Conservation (phyloP, 2,113 vertebrate genomes). For the Arizona elegans region DNA sequence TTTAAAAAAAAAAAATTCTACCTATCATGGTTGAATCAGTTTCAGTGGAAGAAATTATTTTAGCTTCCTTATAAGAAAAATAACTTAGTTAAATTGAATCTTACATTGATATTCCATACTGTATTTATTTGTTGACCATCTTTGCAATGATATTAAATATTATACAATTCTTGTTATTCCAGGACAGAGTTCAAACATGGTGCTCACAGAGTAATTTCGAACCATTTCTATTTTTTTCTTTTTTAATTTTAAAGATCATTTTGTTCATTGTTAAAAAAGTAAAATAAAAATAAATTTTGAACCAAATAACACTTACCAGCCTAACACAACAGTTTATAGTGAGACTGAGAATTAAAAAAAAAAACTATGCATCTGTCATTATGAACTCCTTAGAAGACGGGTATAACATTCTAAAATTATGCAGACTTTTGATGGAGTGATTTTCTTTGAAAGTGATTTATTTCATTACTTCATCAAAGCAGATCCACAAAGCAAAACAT, state of each 20-base stretch:
- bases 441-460: background rate
- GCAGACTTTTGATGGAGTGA: background rate
- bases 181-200: background rate
- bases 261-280: background rate
- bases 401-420: background rate
- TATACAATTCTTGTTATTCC: background rate
- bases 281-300: background rate
- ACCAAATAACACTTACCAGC: background rate
- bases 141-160: background rate
- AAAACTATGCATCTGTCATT: too few relatives aligned
- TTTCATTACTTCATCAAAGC: background rate
- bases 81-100: background rate
- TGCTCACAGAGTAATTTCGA: background rate
- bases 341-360: too few relatives aligned
- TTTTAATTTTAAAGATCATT: background rate
- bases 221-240: background rate
- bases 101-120: background rate
- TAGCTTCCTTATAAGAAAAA: background rate
- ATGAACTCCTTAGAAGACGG: too few relatives aligned
- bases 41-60: background rate
- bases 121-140: background rate
- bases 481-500: background rate
- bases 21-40: background rate
- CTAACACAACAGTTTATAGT: too few relatives aligned
- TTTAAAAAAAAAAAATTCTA: constrained; percentile 19